Evolutionary conservation across 2,888 invertebrate genomes (phyloP), one percentile per base, ranked within the genome.

Genomic region (Nasonovia ribisnigri): DNA sequence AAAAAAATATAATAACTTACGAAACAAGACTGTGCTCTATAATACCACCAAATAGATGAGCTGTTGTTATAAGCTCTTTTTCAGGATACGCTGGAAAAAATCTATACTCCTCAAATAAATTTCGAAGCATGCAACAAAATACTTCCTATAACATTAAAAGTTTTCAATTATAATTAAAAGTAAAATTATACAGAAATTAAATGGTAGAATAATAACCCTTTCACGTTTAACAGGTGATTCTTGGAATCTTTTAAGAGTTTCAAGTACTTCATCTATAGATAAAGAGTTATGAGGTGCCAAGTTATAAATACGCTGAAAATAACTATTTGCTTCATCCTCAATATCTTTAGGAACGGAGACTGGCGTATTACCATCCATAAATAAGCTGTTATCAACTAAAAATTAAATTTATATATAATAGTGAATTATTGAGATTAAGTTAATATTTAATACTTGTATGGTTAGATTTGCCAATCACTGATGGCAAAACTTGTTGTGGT

Each of bases 1-100:
- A 0, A 24, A 13, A 13, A 84, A 26, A 2, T 29, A 26, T 26
- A 20, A 29, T 77, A 67, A 95, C 95, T 95, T 95, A 96, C 96
- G 98, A 98, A 51, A 99, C 98, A 88, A 99, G 96, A 92, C 99
- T 98, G 95, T 98, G 97, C 95, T 99, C 99, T 94, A 99, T 98
- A 94, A 99, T 99, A 11, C 99, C 99, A 84, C 99, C 99, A 96
- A 99, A 99, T 2, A 99, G 96, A 95, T 99, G 99, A 1, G 99
- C 99, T 0, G 99, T 99, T 88, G 99, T 99, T 95, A 98, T 98
- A 43, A 99, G 96, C 96, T 99, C 99, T 95, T 99, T 98, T 95
- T 99, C 99, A 0, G 99, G 99, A 96, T 99, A 99, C 95, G 99
- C 99, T 3, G 99, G 99, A 95, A 99, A 99, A 96, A 99, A 99